These are phyloP conservation scores for Tapirus terrestris DNA, from an alignment of 2,113 vertebrate genomes.

Conservation along the genomic window DNA sequence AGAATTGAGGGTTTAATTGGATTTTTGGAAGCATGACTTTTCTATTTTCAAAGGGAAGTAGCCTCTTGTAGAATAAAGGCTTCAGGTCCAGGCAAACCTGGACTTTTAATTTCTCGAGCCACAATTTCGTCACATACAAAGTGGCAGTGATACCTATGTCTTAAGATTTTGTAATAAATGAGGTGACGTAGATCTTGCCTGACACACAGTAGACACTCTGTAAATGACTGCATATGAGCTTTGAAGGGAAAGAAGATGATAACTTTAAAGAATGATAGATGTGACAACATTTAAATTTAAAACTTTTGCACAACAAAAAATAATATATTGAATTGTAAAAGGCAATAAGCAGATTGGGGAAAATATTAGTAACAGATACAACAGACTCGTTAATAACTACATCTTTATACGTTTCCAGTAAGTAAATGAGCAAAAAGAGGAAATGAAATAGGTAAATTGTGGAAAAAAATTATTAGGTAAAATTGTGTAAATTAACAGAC, in stretches of 20 bases:
- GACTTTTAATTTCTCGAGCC: background rate
- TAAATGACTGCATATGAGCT: background rate
- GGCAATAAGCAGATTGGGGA: background rate
- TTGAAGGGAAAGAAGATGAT: background rate
- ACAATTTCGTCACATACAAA: background rate
- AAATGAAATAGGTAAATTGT: background rate
- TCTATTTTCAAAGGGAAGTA: background rate
- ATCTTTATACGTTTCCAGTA: conserved; percentile 1
- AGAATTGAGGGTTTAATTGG: background rate
- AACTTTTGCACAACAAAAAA: background rate
- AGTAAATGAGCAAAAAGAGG: background rate
- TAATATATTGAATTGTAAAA: background rate
- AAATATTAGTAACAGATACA: background rate
- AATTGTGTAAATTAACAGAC: background rate
- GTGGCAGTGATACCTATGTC: background rate
- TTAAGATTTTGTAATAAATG: background rate
- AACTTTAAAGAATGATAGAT: background rate
- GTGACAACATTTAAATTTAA: background rate
- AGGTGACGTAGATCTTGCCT: background rate
- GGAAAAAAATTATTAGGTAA: background rate
- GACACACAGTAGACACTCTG: background rate
- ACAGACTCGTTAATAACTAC: background rate
- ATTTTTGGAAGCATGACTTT: background rate
- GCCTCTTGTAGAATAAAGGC: background rate
- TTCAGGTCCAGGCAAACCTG: background rate